phyloP scores from a whole-genome alignment of 2,797 vertebrate species.

The Scleropages formosus region DNA sequence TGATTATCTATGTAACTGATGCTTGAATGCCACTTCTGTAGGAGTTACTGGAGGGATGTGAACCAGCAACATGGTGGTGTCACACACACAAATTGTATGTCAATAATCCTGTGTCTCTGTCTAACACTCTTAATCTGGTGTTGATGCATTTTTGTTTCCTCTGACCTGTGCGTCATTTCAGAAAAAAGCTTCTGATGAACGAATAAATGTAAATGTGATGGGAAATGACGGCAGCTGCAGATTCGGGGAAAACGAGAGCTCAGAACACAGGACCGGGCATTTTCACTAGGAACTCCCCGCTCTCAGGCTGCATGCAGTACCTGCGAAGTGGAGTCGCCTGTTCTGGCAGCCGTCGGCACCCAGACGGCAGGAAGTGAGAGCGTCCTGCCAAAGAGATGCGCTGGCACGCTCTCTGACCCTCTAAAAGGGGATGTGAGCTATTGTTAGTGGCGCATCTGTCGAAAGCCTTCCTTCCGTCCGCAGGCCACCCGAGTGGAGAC shows the following conservation, averaged over 20 bases:
- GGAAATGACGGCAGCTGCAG: not conserved
- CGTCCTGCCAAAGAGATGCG: constrained; percentile 38
- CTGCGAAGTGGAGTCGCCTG: constrained; percentile 49
- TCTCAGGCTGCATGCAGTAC: constrained; percentile 32
- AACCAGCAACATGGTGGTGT: no score
- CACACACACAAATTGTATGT: no score
- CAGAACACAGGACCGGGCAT: not conserved
- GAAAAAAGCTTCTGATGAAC: not conserved
- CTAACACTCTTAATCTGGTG: no score
- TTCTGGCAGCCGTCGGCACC: constrained; percentile 47
- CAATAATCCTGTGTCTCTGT: no score
- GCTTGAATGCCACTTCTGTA: no score
- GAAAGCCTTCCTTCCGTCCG: constrained; percentile 50
- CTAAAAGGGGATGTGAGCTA: constrained; percentile 22
- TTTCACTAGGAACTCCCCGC: constrained; percentile 3
- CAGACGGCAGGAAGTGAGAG: constrained; percentile 72
- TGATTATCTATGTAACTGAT: no score
- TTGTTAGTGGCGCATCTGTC: constrained; percentile 28
- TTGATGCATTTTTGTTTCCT: no score
- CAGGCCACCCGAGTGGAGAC: constrained; percentile 44
- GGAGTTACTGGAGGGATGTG: no score
- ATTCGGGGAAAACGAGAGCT: not conserved
- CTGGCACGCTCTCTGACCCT: constrained; percentile 24
- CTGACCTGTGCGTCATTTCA: no score
- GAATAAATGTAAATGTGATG: not conserved